Base-by-base conservation (phyloP, 2,888 invertebrate genomes). In the Microchrysa polita region DNA sequence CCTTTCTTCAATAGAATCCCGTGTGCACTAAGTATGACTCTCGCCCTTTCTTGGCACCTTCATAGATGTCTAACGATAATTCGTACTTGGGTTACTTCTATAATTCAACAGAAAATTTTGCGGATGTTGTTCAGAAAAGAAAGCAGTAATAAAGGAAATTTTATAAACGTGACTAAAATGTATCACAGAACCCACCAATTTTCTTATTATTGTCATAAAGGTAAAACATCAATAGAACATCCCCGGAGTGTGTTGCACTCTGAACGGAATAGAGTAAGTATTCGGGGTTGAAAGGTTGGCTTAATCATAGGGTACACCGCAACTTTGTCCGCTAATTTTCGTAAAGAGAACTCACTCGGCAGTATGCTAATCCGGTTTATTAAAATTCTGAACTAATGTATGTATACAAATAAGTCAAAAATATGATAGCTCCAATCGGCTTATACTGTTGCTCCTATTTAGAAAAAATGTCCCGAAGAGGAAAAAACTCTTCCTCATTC, bases 181-280 rank as follows among this genome's bases (percentile, higher is more conserved):
- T 44, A 18, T 42, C n/a, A n/a, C n/a, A 20, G 22, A 65, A 65
- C 48, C 65, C 48, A 65, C 44, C 44, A 65, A 65, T 65, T 65
- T 65, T 65, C 48, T 14, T 22, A 48, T 65, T 65, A 65, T 18
- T 7, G 1, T 18, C 44, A 34, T 22, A 61, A 40, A 61, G n/a
- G 18, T n/a, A 12, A 48, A 48, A 22, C 22, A 48, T 65, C 16
- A 71, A 65, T 53, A 74, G 61, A 42, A 27, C 27, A 16, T 40
- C 44, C 23, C 55, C 72, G 69, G 63, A 55, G 59, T 67, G 69
- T 48, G 53, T 22, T 48, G 5, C n/a, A 9, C 4, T 42, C 52
- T 27, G 14, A 59, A 22, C 44, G 48, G 71, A 74, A 74, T 74
- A 72, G 67, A 74, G 72, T 74, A 74, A 74, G 40, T 67, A 72